Evolutionary conservation across 2,888 invertebrate species (phyloP).

Genomic region (Heteropelma amictum): DNA sequence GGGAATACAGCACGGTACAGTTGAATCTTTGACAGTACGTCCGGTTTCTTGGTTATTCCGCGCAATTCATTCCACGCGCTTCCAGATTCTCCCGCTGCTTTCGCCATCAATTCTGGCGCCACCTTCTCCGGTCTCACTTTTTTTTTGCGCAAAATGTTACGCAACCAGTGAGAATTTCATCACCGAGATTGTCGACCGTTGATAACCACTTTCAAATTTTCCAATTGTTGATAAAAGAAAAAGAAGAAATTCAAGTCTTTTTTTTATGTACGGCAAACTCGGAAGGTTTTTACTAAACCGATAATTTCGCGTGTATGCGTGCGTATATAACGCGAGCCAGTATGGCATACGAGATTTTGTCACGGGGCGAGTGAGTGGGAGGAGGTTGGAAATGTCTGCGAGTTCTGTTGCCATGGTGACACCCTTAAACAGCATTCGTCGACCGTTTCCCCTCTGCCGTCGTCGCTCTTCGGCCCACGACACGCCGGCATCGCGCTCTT

Average conservation of each 20-base stretch:
- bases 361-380: constrained; percentile 57
- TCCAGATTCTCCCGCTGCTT: neutral
- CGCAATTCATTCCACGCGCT: no score
- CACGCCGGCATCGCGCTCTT: constrained; percentile 34
- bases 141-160: no score
- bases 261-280: neutral
- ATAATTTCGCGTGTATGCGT: neutral
- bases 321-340: constrained; percentile 5
- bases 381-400: constrained; percentile 64
- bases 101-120: no score
- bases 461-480: neutral
- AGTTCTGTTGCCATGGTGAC: constrained; percentile 73
- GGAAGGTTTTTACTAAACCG: constrained; percentile 1
- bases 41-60: neutral
- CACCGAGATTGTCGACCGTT: no score
- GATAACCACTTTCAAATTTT: no score
- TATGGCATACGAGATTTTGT: constrained; percentile 33
- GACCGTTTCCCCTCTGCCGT: constrained; percentile 28
- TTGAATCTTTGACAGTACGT: constrained; percentile 1
- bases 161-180: no score
- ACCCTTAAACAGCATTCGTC: constrained; percentile 60
- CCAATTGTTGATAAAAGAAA: no score
- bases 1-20: constrained; percentile 27
- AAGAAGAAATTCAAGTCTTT: neutral
- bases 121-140: no score